Conservation (phyloP, 2,113 vertebrate genomes). For the Pteruthius melanotis region DNA sequence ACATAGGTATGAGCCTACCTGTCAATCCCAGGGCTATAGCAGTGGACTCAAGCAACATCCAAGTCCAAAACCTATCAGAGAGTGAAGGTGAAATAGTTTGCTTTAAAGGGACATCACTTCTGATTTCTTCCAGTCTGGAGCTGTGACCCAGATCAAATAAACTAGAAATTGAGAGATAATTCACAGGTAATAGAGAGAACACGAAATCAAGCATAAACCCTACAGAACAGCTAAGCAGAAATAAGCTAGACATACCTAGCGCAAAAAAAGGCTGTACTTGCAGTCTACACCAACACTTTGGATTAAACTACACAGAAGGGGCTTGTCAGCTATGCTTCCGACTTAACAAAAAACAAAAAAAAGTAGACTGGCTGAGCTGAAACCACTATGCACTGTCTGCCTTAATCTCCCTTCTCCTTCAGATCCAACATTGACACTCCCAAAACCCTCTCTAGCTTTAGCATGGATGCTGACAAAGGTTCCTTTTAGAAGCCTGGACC, state of each 20-base stretch:
- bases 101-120: neutral
- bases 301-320: neutral
- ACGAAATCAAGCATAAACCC: neutral
- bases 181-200: neutral
- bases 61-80: neutral
- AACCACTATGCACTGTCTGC: neutral
- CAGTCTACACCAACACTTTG: neutral
- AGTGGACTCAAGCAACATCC: neutral
- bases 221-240: neutral
- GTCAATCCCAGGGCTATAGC: neutral
- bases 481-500: neutral
- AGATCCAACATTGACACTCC: neutral
- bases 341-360: neutral
- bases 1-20: neutral
- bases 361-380: neutral
- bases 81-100: neutral
- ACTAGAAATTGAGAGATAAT: neutral
- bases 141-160: neutral
- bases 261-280: neutral
- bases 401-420: neutral
- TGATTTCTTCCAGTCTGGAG: neutral
- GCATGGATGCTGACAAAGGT: neutral
- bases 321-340: neutral
- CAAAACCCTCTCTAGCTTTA: neutral
- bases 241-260: neutral